Percentiles rank a stretch among this genome's conserved stretches.
Conservation (phyloP, 2,888 invertebrate genomes). For the Drosophila mimetica region DNA sequence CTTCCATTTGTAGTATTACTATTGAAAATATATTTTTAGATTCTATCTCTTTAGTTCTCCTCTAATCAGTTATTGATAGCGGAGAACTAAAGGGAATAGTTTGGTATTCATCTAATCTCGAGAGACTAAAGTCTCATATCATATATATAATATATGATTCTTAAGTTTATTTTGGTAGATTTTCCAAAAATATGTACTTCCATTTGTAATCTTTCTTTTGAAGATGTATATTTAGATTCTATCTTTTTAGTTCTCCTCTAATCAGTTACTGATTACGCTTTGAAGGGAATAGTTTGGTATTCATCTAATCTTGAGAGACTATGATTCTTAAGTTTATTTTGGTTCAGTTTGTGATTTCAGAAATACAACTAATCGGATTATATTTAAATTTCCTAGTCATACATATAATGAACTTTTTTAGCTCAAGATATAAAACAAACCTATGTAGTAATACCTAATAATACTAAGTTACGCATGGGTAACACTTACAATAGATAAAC, state of each 20-base stretch:
- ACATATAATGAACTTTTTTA: not conserved
- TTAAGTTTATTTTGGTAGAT: no score
- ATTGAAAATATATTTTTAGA: not conserved
- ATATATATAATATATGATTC: no score
- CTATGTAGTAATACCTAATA: not conserved
- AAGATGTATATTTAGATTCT: not conserved
- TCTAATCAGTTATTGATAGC: not conserved
- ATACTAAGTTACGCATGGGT: no score
- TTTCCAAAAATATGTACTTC: no score
- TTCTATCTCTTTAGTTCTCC: not conserved
- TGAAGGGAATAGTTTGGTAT: not conserved
- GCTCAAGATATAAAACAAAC: not conserved
- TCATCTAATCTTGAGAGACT: not conserved
- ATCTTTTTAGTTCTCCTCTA: not conserved
- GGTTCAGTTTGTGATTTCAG: not conserved
- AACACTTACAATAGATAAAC: not conserved
- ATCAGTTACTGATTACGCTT: not conserved
- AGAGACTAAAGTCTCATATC: no score
- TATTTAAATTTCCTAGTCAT: not conserved
- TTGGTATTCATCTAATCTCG: not conserved
- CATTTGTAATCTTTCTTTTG: not conserved
- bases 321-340: no score
- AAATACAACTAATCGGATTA: not conserved
- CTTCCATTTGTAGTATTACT: not conserved
- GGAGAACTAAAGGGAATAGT: not conserved